Evolutionary conservation across 2,113 vertebrate species (phyloP), one percentile per base, ranked within the genome.

Genomic region (Pachyramphus minor): DNA sequence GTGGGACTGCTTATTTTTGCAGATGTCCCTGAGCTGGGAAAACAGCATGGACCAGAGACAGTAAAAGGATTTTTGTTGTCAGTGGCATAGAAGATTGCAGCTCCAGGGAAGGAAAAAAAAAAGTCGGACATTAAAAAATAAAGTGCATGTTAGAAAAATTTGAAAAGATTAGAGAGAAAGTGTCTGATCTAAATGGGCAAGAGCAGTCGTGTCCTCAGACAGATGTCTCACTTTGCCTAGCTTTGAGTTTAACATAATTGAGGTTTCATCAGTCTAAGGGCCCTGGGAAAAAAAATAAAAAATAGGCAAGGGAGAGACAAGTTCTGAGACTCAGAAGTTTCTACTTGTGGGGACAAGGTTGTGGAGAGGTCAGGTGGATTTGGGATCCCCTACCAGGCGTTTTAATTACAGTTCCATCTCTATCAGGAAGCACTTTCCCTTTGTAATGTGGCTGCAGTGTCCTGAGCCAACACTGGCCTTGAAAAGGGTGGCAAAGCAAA

Each of bases 41-140:
- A 97, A 95, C 75, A 91, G 87, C 76, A 24, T 3, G 17, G 75
- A 76, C 73, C 45, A 89, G 68, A 94, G 49, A 75, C 37, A 82
- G 73, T 69, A 78, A 95, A 93, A 93, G 64, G 76, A 82, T 89
- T 92, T 95, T 82, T 93, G 78, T 69, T 94, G 73, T 85, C 69
- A 71, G 66, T 84, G 44, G n/a, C 60, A 68, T 72, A 92, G 88
- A 86, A 82, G 72, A 93, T 78, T 92, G 85, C 87, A 90, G 55
- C 31, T 76, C 55, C 33, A 21, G 78, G 44, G 68, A 9, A 4
- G 3, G 7, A 14, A 58, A 80, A 47, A 35, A 53, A 14, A 56
- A 79, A 47, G 3, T 33, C 2, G 2, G 62, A 47, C 64, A 90
- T 94, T 92, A 93, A 92, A 94, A 91, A 90, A 81, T 93, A 87